Base-by-base conservation (phyloP, 2,888 invertebrate genomes). In the Zootermopsis nevadensis region DNA sequence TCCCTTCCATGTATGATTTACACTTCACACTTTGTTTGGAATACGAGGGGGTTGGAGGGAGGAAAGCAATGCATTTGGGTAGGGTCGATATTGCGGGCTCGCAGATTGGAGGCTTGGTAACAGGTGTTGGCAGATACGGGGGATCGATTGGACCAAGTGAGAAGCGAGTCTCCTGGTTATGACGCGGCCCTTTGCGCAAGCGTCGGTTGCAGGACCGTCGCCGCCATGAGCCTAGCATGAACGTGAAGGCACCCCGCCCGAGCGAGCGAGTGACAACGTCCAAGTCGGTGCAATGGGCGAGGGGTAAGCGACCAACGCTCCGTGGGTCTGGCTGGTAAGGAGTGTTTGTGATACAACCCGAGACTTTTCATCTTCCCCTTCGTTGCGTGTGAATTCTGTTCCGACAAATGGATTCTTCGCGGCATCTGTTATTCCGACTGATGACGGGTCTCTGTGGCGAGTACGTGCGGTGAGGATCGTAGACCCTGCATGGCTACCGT, bases 121-220 rank as follows among this genome's bases (percentile, higher is more conserved):
- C 85, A 85, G 85, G 85, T 85, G 85, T 84, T 80, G 85, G 60
- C 80, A 74, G 84, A 80, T 81, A 84, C 83, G 76, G 74, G 27
- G 53, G 77, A 85, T 85, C 85, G 85, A 85, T 85, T 84, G 80
- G 31, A 72, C 31, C 77, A 81, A 81, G 83, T 76, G 77, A 38
- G 81, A 80, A 53, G 82, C 82, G 83, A 80, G 83, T 77, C 76
- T 81, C 15, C 31, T 8, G 33, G 30, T 48, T 67, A 33, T 15
- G 35, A 31, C 4, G 76, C 79, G 55, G 69, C 66, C 38, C 66
- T 48, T 74, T 69, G 74, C 72, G 76, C 66, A 60, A 15, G n/a
- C 67, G 72, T 27, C 15, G 27, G 22, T 53, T 67, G n/a, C n/a
- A 48, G 19, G 48, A 48, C 19, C 48, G 48, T 19, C 48, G 81